phyloP scores from a whole-genome alignment of 2,888 invertebrate genomes.

The Xanthorhoe designata region DNA sequence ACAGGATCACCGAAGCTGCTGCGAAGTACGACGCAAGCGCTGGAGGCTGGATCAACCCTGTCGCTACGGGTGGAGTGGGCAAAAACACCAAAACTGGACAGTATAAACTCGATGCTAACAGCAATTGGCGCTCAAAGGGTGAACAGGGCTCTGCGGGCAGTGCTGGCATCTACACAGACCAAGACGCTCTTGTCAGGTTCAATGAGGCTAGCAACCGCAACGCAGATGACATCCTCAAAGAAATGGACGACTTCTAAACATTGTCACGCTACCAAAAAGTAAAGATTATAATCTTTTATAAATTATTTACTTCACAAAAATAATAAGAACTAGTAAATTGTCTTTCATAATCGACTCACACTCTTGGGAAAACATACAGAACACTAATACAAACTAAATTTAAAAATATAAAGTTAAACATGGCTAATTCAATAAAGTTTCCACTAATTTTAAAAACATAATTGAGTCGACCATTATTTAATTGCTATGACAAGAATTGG shows the following conservation, averaged over 20 bases:
- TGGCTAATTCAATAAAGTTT: too few species aligned
- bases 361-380: too few species aligned
- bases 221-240: background rate
- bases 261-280: too few species aligned
- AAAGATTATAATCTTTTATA: too few species aligned
- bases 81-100: background rate
- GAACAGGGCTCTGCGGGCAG: background rate
- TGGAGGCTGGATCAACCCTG: background rate
- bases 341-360: too few species aligned
- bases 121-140: background rate
- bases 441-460: too few species aligned
- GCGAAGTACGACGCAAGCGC: conserved; percentile 2
- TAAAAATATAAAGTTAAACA: too few species aligned
- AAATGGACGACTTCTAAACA: background rate
- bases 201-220: background rate
- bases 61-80: background rate
- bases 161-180: conserved; percentile 1
- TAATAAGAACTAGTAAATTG: too few species aligned
- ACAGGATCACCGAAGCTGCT: background rate
- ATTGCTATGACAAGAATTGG: too few species aligned
- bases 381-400: too few species aligned
- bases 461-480: too few species aligned
- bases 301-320: too few species aligned
- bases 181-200: conserved; percentile 6
- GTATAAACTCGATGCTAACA: background rate